Percentiles rank a stretch among this genome's conserved stretches.
These are phyloP conservation scores for Eulemur mongoz DNA, from an alignment of 2,797 vertebrate genomes.

Conservation along the genomic window DNA sequence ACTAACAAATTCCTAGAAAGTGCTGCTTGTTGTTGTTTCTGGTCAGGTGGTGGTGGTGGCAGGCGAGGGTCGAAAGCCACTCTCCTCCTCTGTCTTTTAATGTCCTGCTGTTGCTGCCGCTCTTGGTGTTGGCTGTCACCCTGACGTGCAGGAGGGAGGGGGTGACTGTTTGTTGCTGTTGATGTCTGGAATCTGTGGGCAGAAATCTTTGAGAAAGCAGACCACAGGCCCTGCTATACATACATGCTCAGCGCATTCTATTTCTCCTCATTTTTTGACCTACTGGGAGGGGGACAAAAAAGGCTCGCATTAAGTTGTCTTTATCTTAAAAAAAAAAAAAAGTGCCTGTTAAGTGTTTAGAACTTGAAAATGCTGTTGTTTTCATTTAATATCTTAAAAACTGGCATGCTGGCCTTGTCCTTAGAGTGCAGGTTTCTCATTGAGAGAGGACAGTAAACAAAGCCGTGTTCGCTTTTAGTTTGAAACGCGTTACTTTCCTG, in stretches of 20 bases:
- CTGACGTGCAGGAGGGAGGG: not conserved
- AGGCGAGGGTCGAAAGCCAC: not conserved
- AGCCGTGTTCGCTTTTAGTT: not conserved
- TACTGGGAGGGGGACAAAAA: not conserved
- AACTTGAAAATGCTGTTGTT: not conserved
- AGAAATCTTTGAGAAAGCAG: not conserved
- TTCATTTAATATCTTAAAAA: not conserved
- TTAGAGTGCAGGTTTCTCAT: not conserved
- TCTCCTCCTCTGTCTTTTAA: fast-evolving
- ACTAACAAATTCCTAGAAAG: constrained; percentile 70
- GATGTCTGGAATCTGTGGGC: constrained; percentile 44
- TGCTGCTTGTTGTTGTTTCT: not conserved
- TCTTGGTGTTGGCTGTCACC: not conserved
- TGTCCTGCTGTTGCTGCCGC: not conserved
- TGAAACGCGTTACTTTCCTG: not conserved
- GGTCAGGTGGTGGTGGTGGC: not conserved
- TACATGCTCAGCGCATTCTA: not conserved
- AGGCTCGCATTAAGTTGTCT: not conserved
- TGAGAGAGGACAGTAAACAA: not conserved
- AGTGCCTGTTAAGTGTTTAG: constrained; percentile 18
- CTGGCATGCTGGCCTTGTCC: not conserved
- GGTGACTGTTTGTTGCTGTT: not conserved
- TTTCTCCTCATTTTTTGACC: constrained; percentile 23
- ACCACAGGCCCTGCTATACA: not conserved
- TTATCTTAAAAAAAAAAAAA: not conserved